These are phyloP conservation scores for Paraescarpia echinospica DNA, from an alignment of 1,140 invertebrate genomes.

Conservation along the genomic window DNA sequence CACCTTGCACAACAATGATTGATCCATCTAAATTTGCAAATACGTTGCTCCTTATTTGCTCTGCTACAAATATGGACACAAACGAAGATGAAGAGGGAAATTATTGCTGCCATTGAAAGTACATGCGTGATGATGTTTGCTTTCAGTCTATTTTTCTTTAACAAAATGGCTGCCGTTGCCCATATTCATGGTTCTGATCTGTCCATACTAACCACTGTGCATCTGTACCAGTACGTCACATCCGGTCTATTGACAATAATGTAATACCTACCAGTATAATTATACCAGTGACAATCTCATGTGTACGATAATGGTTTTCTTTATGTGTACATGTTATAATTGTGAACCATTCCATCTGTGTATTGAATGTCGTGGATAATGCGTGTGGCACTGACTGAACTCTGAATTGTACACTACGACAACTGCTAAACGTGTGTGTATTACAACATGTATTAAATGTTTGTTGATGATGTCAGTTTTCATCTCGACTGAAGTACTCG, in stretches of 20 bases:
- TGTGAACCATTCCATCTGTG: too few species aligned
- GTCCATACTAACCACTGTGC: neutral
- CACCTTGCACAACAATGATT: neutral
- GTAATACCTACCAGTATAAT: neutral
- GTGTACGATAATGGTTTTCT: neutral
- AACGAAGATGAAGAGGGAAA: neutral
- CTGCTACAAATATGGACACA: neutral
- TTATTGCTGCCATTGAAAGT: neutral
- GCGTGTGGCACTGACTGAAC: neutral
- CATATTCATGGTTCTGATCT: too few species aligned
- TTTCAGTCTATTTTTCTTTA: too few species aligned
- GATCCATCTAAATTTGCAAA: neutral
- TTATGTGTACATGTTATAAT: neutral
- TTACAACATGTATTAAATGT: neutral
- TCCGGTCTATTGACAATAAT: neutral
- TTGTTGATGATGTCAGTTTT: neutral
- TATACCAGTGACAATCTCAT: neutral
- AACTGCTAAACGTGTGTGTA: neutral
- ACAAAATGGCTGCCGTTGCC: too few species aligned
- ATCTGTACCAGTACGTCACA: neutral
- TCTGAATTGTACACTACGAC: neutral
- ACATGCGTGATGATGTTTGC: too few species aligned
- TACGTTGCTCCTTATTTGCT: neutral
- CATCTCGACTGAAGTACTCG: too few species aligned
- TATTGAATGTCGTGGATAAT: neutral